Evolutionary conservation across 2,113 vertebrate genomes (phyloP), one percentile per base, ranked within the genome.

Genomic region (Talpa occidentalis): DNA sequence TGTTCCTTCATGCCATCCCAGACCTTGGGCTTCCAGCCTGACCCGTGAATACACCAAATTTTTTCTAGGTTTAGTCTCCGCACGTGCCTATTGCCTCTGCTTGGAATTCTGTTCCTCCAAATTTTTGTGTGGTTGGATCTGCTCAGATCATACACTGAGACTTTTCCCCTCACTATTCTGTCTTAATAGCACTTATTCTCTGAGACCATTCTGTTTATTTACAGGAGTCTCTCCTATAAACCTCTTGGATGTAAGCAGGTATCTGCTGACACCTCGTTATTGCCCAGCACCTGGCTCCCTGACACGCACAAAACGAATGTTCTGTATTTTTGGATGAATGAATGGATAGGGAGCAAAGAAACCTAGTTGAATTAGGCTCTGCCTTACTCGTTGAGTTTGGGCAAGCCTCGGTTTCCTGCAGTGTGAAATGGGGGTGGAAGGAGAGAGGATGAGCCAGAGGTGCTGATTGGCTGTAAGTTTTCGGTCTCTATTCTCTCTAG

Each of bases 381-480:
- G 73, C 64, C 78, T 85, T 40, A 82, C 49, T 94, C 6, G 21
- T 49, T 22, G 37, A 77, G 47, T 91, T 78, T 73, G 88, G 67
- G 35, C 78, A 90, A 92, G 78, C 6, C 74, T 88, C 88, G 2
- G 37, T 86, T 93, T 97, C 88, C 87, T 80, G 30, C 22, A 67
- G 60, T 49, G 82, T 21, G 64, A 94, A 92, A 66, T 49, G 32
- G 15, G 83, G 56, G 81, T 80, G 47, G 62, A 79, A 59, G 52
- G 76, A 89, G 70, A 66, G 47, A 76, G 72, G 72, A 22, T 60
- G 70, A 86, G 60, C 64, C 73, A 88, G 3, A 87, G 8, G 40
- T 73, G 74, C 56, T 76, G 78, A 88, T 32, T 22, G 56, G 82
- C 56, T 86, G 67, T 44, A 81, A 91, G 86, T 30, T 28, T 88